Conservation (phyloP, 2,113 vertebrate species). For the Genyomyrus donnyi region DNA sequence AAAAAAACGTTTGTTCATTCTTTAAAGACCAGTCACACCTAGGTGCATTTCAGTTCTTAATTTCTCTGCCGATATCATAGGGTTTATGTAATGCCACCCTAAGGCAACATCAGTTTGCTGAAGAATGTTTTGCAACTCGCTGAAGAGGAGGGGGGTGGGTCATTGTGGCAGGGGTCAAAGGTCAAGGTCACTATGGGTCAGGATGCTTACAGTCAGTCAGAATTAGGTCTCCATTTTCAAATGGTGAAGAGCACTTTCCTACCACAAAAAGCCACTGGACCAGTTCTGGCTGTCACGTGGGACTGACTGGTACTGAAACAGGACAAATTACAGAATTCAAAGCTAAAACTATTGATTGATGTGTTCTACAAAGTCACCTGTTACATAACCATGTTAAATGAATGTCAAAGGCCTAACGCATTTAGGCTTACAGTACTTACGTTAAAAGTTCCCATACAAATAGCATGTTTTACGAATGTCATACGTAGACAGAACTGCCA, state of each 20-base stretch:
- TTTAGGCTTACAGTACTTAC: not conserved
- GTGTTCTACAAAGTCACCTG: not conserved
- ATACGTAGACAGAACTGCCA: not conserved
- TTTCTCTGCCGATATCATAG: not conserved
- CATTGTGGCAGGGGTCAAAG: not conserved
- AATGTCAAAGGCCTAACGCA: not conserved
- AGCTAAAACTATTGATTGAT: not conserved
- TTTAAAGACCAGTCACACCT: not conserved
- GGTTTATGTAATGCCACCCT: not conserved
- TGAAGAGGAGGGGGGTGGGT: not conserved
- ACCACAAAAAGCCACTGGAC: not conserved
- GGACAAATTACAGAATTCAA: not conserved
- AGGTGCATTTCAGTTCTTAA: not conserved
- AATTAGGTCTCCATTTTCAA: not conserved
- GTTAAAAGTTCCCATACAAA: not conserved
- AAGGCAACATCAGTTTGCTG: not conserved
- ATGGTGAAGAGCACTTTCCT: not conserved
- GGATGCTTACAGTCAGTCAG: not conserved
- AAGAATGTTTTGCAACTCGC: not conserved
- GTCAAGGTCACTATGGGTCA: not conserved
- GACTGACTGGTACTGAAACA: not conserved
- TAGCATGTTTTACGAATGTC: not conserved
- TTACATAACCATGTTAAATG: not conserved
- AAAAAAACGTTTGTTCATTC: not conserved
- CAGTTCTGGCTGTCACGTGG: not conserved